Evolutionary conservation across 2,797 vertebrate species (phyloP), one percentile per base, ranked within the genome.

Genomic region (Nasua narica): DNA sequence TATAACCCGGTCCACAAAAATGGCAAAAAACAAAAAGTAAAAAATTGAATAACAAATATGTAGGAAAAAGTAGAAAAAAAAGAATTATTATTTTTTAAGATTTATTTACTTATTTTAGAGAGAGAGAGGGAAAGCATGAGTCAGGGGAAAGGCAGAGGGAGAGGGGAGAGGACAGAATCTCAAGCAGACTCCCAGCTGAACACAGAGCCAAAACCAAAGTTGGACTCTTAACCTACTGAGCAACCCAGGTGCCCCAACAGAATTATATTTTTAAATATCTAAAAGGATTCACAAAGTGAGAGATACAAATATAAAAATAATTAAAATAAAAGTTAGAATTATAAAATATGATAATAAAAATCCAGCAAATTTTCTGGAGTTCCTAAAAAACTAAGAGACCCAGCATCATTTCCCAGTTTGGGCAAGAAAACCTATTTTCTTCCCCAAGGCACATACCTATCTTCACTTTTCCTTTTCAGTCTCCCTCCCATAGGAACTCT

Each of bases 391-490:
- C 54, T 27, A 93, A 94, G 97, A 98, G 98, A 98, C 96, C 97
- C 98, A 98, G 98, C 98, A 98, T 96, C 97, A 98, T 98, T 98
- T 98, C 98, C 98, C 97, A 99, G 96, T 98, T 98, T 99, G 99
- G 98, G 98, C 98, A 98, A 90, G 96, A 97, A 97, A 98, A 83
- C 93, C 29, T 35, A 7, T 94, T 97, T 98, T 97, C 95, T 95
- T 96, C 98, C 98, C 97, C 96, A 98, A 98, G 96, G 98, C 97
- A 98, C 99, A 98, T 98, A 98, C 99, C 98, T 99, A 98, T 99
- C 99, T 99, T 99, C 98, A 98, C 94, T 97, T 99, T 97, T 99
- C 96, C 97, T 98, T 98, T 92, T 81, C 84, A 97, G n/a, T n/a
- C n/a, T n/a, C 96, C 98, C 97, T 99, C 98, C 97, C 96, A 40